Evolutionary conservation across 2,797 vertebrate species (phyloP).

Genomic region (Phyllotis vaccarum): DNA sequence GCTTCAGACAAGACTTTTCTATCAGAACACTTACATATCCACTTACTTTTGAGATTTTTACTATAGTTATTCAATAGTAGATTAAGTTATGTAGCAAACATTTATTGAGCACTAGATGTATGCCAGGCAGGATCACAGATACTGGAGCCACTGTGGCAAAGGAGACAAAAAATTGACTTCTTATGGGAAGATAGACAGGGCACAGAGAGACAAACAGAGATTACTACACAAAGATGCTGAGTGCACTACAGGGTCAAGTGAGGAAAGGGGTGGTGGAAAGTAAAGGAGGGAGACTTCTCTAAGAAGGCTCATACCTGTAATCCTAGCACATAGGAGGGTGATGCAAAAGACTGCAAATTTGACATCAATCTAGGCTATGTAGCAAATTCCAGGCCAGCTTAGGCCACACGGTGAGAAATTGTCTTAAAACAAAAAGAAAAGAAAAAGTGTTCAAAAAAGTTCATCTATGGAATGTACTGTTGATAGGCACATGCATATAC

Average conservation of each 20-base stretch:
- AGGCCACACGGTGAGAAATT: background rate
- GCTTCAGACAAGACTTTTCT: background rate
- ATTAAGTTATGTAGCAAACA: background rate
- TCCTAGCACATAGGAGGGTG: background rate
- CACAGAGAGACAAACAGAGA: background rate
- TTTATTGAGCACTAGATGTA: background rate
- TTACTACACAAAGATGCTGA: rapidly evolving
- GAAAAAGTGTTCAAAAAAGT: background rate
- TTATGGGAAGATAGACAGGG: background rate
- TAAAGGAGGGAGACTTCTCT: background rate
- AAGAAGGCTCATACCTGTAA: background rate
- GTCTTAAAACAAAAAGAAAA: background rate
- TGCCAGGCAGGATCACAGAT: background rate
- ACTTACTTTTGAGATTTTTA: background rate
- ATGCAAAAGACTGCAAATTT: too few relatives aligned
- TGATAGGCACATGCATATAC: background rate
- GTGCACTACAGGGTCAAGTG: background rate
- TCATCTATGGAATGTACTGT: background rate
- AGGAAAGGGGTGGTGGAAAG: background rate
- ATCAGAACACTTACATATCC: background rate
- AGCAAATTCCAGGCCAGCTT: background rate
- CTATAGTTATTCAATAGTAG: background rate
- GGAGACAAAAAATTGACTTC: background rate
- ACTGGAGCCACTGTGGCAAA: background rate
- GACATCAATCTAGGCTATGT: background rate